Evolutionary conservation across 1,140 invertebrate species (phyloP).

Genomic region (Drosophila pseudoananassae): DNA sequence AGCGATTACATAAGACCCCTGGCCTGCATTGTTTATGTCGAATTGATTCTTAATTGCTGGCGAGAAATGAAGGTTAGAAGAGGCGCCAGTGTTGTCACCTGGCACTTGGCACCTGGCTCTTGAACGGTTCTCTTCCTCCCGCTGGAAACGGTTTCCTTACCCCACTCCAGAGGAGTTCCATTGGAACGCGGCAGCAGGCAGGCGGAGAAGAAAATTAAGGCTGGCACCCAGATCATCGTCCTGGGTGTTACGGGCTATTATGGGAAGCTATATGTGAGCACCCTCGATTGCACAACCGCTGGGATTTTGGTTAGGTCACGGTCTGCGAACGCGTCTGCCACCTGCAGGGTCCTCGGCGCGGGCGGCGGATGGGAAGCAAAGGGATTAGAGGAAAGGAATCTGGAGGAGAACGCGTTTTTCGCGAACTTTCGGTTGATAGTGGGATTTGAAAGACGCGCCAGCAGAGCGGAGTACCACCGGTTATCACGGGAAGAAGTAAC

Average conservation of each 20-base stretch:
- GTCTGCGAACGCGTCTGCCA: neutral
- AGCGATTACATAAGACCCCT: conserved; percentile 44
- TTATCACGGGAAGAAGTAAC: conserved; percentile 10
- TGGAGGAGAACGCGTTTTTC: conserved; percentile 5
- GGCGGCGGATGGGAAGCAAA: neutral
- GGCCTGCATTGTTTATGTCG: conserved; percentile 37
- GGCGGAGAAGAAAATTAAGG: conserved; percentile 10
- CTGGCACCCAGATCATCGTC: conserved; percentile 15
- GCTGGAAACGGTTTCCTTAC: conserved; percentile 19
- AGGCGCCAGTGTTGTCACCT: conserved; percentile 16
- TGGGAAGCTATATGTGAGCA: conserved; percentile 11
- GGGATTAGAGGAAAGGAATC: conserved; percentile 1
- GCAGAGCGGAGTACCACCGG: conserved; percentile 16
- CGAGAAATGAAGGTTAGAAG: conserved; percentile 28
- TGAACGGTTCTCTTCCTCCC: conserved; percentile 5
- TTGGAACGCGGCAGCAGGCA: conserved; percentile 19
- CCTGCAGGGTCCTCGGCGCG: conserved; percentile 4
- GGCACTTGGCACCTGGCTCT: neutral
- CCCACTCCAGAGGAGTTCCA: conserved; percentile 43
- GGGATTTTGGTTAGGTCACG: conserved; percentile 34
- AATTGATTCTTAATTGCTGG: conserved; percentile 33
- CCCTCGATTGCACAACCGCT: conserved; percentile 39
- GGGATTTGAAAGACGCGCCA: conserved; percentile 23
- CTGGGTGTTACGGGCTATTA: neutral
- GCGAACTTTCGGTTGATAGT: conserved; percentile 2